Evolutionary conservation across 1,140 invertebrate genomes (phyloP), one percentile per base, ranked within the genome.

Genomic region (Procambarus virginalis): DNA sequence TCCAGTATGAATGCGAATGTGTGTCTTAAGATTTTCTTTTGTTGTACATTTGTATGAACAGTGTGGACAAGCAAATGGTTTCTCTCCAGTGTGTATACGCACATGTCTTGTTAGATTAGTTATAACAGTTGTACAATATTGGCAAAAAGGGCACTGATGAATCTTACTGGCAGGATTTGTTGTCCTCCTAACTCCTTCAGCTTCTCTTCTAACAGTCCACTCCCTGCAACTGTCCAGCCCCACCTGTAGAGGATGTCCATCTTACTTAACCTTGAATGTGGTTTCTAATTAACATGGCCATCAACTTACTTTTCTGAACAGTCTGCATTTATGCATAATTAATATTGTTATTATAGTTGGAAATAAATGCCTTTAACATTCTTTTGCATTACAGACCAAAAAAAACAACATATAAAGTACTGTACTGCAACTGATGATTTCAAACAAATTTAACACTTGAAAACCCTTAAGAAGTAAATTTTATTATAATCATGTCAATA

Each of bases 241-340:
- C 84, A 86, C 84, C 84, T 86, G 84, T 64, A 76, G 84, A 86
- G 73, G 84, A 78, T 60, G 68, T 48, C 84, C 84, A 49, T 75
- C 84, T 86, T 86, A 86, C 75, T 60, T 34, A 34, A 3, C 20
- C 6, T 34, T 34, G 5, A 34, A 34, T 73, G 22, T 9, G 20
- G n/a, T 73, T 34, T 20, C 8, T 73, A 9, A 73, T 73, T 73
- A 73, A 34, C 6, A 34, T 73, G 64, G 17, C 12, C 22, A 34
- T 34, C 68, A 34, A 34, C 68, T 73, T 1, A 73, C 20, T 22
- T 20, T 17, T 64, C 20, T 64, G 34, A 34, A 34, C 34, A 34
- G 34, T 34, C 34, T 34, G 10, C 17, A 20, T 64, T 64, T 20
- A 64, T 17, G 60, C 3, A 20, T 64, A 20, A 17, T 64, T 10